Evolutionary conservation across 2,888 invertebrate species (phyloP), one percentile per base, ranked within the genome.

Genomic region (Folsomia manolachei): DNA sequence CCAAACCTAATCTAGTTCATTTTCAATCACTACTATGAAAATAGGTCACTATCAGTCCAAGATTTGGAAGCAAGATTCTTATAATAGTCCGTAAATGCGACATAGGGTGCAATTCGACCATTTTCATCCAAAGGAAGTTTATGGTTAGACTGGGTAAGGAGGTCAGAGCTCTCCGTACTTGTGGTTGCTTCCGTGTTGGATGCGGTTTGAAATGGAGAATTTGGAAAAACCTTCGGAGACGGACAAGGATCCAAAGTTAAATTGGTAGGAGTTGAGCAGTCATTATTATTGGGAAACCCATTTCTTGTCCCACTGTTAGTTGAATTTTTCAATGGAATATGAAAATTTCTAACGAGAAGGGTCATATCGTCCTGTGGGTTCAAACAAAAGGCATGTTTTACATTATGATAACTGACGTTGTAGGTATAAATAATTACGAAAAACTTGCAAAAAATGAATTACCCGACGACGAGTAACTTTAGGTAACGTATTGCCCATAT

Each of bases 291-390:
- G 9, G 69, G 63, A 24, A 72, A 72, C 11, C 71, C 68, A 27
- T 63, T 73, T 23, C 73, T 52, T 51, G 73, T 69, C 11, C 79
- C 82, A 1, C 84, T 83, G 18, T 7, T 56, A 14, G 56, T 56
- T 0, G 88, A 88, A 77, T 89, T 88, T 0, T 91, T 89, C 23
- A 93, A 84, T 0, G 90, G 87, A 82, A 90, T 93, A 82, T 92
- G 93, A 81, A 95, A 95, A 83, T 94, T 94, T 61, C 94, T 86
- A 69, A 96, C 90, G 0, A 95, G 83, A 23, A 96, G 85, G 0
- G 94, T 93, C 82, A 94, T 92, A 81, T 95, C 94, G 19, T 93
- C 93, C n/a, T n/a, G n/a, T n/a, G n/a, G n/a, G n/a, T n/a, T n/a
- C n/a, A n/a, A n/a, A n/a, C n/a, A n/a, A n/a, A n/a, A n/a, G n/a